Evolutionary conservation across 2,113 vertebrate genomes (phyloP).

Genomic region (Catagonus wagneri): DNA sequence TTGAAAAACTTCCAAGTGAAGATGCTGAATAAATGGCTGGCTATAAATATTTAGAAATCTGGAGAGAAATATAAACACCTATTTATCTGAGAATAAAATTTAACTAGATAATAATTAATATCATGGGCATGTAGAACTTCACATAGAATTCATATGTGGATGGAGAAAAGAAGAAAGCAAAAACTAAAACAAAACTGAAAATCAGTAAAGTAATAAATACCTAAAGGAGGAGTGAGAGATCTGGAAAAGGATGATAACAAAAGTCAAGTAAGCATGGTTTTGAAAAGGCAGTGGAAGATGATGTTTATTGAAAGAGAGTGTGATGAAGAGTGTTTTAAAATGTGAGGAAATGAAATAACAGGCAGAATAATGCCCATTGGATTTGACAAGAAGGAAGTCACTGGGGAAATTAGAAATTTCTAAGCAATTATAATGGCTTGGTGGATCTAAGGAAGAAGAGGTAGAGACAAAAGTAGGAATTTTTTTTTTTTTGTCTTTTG

Average conservation of each 20-base stretch:
- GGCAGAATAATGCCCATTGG: background rate
- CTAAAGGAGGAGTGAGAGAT: background rate
- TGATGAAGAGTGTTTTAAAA: background rate
- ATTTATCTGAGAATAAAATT: background rate
- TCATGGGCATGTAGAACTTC: background rate
- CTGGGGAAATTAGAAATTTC: background rate
- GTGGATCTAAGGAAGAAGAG: background rate
- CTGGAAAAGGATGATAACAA: background rate
- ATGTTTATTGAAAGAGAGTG: background rate
- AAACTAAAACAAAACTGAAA: background rate
- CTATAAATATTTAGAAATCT: background rate
- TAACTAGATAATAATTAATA: background rate
- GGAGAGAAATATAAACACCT: background rate
- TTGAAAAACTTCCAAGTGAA: constrained; percentile 13
- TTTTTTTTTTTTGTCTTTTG: too few species aligned
- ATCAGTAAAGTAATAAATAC: background rate
- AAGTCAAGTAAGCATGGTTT: background rate
- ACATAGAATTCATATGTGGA: background rate
- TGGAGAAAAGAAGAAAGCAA: background rate
- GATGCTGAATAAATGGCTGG: background rate
- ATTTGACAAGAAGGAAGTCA: background rate
- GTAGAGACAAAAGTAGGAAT: background rate
- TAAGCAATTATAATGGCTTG: background rate
- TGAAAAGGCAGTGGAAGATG: background rate
- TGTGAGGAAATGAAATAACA: background rate